A percentile compares a stretch with the other conserved stretches of the same genome.
Conservation (phyloP, 2,797 vertebrate species). For the Toxotes lorentzi region DNA sequence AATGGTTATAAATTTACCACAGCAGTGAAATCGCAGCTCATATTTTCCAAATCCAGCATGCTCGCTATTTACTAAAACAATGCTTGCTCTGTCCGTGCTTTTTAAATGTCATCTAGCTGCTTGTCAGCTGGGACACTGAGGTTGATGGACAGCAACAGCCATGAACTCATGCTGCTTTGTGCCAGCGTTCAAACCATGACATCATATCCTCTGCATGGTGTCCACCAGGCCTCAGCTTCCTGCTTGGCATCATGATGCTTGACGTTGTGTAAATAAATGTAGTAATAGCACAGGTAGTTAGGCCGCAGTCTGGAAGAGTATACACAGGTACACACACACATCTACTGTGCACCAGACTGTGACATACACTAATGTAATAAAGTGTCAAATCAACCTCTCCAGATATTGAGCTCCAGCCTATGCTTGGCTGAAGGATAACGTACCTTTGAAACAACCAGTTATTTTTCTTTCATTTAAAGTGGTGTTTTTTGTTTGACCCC, state of each 20-base stretch:
- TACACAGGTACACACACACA: conserved; percentile 19
- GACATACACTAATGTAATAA: conserved; percentile 69
- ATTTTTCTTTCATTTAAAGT: conserved; percentile 62
- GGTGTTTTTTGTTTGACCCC: conserved; percentile 58
- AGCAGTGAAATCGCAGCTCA: conserved; percentile 61
- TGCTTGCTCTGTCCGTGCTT: conserved; percentile 67
- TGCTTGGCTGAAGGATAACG: conserved; percentile 43
- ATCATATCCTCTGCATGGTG: conserved; percentile 69
- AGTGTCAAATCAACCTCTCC: conserved; percentile 63
- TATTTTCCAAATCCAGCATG: conserved; percentile 70
- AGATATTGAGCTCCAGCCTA: conserved; percentile 46
- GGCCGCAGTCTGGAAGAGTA: conserved; percentile 30
- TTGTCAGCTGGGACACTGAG: conserved; percentile 57
- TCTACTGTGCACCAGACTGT: conserved; percentile 49
- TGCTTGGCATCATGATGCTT: conserved; percentile 62
- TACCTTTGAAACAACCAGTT: conserved; percentile 48
- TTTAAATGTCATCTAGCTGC: conserved; percentile 57
- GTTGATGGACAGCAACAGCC: conserved; percentile 69
- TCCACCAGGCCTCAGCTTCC: conserved; percentile 63
- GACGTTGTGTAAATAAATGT: conserved; percentile 73
- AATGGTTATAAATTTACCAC: conserved; percentile 54
- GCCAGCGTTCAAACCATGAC: conserved; percentile 61
- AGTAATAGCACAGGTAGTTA: conserved; percentile 65
- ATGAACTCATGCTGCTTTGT: conserved; percentile 54
- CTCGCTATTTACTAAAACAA: conserved; percentile 68